Percentiles rank a stretch among this genome's conserved stretches.
phyloP scores from a whole-genome alignment of 2,888 invertebrate genomes.

The Drosophila eohydei region DNA sequence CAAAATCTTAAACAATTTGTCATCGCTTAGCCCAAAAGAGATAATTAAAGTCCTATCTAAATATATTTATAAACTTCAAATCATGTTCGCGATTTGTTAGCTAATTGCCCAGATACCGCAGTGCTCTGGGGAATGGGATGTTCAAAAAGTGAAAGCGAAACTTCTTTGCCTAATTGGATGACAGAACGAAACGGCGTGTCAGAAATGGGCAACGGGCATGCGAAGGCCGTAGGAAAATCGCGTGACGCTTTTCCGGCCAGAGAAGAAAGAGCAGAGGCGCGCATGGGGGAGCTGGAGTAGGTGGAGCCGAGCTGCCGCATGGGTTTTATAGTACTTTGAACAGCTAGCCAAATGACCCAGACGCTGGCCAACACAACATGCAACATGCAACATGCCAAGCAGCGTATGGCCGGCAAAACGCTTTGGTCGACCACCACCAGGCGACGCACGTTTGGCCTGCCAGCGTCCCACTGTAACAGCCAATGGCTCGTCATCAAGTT shows the following conservation, averaged over 20 bases:
- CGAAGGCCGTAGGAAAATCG: conserved; percentile 49
- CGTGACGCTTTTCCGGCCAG: conserved; percentile 49
- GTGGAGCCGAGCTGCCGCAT: conserved; percentile 20
- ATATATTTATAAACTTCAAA: conserved; percentile 23
- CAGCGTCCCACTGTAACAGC: conserved; percentile 6
- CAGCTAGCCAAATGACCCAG: conserved; percentile 66
- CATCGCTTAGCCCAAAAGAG: not conserved
- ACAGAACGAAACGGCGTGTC: conserved; percentile 49
- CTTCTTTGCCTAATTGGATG: conserved; percentile 52
- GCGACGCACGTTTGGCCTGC: conserved; percentile 15
- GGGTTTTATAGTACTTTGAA: conserved; percentile 54
- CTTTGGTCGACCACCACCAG: conserved; percentile 46
- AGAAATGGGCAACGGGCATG: conserved; percentile 42
- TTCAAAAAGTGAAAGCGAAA: conserved; percentile 43
- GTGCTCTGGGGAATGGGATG: not conserved
- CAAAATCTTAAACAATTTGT: not conserved
- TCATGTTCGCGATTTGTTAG: conserved; percentile 43
- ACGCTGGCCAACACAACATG: conserved; percentile 64
- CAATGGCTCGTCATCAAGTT: conserved; percentile 27
- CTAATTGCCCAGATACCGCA: conserved; percentile 32
- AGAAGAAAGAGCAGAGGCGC: conserved; percentile 4
- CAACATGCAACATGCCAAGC: conserved; percentile 46
- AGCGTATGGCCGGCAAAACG: conserved; percentile 61
- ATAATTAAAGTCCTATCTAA: conserved; percentile 26
- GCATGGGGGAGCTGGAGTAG: not conserved